Evolutionary conservation across 2,888 invertebrate species (phyloP).

Genomic region (Cephus spinipes): DNA sequence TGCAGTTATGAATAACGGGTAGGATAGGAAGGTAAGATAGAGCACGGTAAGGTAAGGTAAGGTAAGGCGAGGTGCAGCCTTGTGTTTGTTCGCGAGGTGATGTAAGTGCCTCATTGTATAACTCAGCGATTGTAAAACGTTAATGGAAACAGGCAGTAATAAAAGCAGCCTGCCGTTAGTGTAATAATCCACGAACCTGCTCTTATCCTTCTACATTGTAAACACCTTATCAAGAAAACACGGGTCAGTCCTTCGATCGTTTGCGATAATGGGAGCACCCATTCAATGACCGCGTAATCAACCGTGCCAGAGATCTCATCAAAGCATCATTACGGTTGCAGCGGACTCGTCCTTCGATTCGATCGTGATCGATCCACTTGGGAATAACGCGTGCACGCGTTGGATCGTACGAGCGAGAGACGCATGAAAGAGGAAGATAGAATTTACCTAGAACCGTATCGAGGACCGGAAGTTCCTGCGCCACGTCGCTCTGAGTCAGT

Average conservation of each 20-base stretch:
- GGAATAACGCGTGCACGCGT: too few species aligned
- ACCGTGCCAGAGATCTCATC: background rate
- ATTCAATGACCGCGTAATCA: background rate
- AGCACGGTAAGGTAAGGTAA: conserved; percentile 33
- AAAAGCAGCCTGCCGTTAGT: conserved; percentile 1
- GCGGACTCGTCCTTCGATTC: background rate
- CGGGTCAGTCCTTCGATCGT: background rate
- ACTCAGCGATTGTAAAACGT: conserved; percentile 54
- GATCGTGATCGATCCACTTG: background rate
- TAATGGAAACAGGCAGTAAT: conserved; percentile 40
- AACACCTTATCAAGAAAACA: background rate
- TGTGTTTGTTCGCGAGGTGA: conserved; percentile 49
- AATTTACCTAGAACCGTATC: background rate
- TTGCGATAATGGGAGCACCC: background rate
- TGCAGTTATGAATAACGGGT: conserved; percentile 54
- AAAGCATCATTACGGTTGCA: background rate
- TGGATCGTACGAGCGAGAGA: too few species aligned
- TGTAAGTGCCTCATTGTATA: conserved; percentile 50
- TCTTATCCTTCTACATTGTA: background rate
- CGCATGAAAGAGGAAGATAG: background rate
- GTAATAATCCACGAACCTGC: conserved; percentile 1
- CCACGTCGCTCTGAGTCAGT: background rate
- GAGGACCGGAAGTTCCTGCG: background rate
- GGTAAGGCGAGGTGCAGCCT: conserved; percentile 49
- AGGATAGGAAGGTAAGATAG: conserved; percentile 16